These are phyloP conservation scores for Palythoa grandis DNA, from an alignment of 92 coral and sea anemone genomes.

Conservation along the genomic window DNA sequence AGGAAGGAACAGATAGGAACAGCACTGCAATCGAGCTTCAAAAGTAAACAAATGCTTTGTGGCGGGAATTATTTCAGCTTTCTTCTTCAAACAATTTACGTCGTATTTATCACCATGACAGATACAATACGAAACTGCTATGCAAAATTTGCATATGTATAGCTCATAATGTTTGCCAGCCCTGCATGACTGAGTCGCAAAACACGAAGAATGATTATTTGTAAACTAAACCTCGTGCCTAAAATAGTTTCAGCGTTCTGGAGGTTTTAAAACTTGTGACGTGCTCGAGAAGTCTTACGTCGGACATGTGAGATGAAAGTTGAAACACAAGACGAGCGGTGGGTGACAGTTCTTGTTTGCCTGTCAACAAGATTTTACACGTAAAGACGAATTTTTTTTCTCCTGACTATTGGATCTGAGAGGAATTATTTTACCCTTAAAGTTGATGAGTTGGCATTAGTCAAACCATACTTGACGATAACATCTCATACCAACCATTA, in stretches of 20 bases:
- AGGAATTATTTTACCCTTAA: neutral
- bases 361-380: constrained; percentile 44
- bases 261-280: constrained; percentile 15
- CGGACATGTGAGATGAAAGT: constrained; percentile 17
- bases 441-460: neutral
- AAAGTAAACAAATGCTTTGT: constrained; percentile 27
- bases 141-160: constrained; percentile 36
- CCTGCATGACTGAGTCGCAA: constrained; percentile 44
- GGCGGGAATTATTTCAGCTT: constrained; percentile 39
- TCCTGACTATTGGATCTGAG: neutral
- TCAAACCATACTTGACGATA: neutral
- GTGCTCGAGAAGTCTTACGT: neutral
- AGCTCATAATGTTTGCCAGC: constrained; percentile 8
- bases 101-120: constrained; percentile 43
- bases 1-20: neutral
- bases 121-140: constrained; percentile 34
- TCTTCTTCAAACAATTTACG: constrained; percentile 41
- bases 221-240: constrained; percentile 47
- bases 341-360: neutral
- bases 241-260: constrained; percentile 15
- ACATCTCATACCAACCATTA: neutral
- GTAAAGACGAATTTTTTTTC: constrained; percentile 19
- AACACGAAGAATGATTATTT: constrained; percentile 11
- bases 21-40: neutral
- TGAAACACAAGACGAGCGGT: constrained; percentile 4